phyloP scores from a whole-genome alignment of 2,113 vertebrate genomes.

The Parotia lawesii region DNA sequence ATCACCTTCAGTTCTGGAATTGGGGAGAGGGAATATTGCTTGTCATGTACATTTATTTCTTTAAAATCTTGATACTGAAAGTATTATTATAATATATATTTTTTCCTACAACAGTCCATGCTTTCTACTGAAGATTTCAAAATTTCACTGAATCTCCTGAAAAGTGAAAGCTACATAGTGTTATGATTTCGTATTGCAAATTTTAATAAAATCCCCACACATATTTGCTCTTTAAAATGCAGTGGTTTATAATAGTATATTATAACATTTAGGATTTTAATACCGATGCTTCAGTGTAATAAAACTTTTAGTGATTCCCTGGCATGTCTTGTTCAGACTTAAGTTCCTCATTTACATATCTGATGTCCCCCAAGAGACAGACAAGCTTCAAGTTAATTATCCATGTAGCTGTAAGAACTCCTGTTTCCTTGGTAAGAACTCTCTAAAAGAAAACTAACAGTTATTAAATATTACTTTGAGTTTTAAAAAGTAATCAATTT shows the following conservation, averaged over 20 bases:
- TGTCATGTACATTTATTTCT: not conserved
- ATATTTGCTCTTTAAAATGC: constrained; percentile 70
- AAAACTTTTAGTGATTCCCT: constrained; percentile 76
- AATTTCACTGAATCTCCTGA: not conserved
- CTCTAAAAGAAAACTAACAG: constrained; percentile 80
- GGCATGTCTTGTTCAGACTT: constrained; percentile 71
- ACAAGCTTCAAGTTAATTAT: constrained; percentile 82
- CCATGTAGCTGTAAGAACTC: constrained; percentile 76
- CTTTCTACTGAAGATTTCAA: not conserved
- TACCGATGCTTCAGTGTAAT: constrained; percentile 67
- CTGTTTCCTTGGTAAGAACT: constrained; percentile 76
- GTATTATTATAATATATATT: not conserved
- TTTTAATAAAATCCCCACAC: not conserved
- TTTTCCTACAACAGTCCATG: not conserved
- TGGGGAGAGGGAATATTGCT: not conserved
- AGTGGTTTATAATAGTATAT: constrained; percentile 57
- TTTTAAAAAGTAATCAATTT: constrained; percentile 74
- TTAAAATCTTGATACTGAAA: not conserved
- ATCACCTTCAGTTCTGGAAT: not conserved
- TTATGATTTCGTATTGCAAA: constrained; percentile 24
- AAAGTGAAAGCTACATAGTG: constrained; percentile 39
- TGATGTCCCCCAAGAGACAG: constrained; percentile 78
- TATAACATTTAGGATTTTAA: constrained; percentile 59
- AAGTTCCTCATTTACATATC: constrained; percentile 80
- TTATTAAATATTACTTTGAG: constrained; percentile 78